Conservation (phyloP, 2,888 invertebrate species). For the Seira ritae region DNA sequence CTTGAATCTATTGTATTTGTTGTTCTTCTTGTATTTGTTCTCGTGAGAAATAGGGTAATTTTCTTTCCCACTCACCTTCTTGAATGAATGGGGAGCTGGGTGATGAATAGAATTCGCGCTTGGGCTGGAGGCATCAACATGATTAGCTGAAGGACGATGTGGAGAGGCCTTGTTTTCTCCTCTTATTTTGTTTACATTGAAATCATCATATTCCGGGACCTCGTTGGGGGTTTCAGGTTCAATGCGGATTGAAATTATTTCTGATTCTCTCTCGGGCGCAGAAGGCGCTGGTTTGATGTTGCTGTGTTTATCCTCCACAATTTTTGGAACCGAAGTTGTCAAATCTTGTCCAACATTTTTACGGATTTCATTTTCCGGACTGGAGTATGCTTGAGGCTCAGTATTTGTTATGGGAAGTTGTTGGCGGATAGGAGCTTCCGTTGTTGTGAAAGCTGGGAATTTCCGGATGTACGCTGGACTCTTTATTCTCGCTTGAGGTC, state of each 20-base stretch:
- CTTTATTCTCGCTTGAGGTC: constrained; percentile 48
- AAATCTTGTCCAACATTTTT: background rate
- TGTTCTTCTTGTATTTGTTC: constrained; percentile 9
- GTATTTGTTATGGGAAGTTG: constrained; percentile 1
- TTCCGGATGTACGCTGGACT: constrained; percentile 17
- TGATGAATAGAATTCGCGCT: background rate
- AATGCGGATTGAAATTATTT: background rate
- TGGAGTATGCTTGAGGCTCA: background rate
- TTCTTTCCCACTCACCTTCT: constrained; percentile 15
- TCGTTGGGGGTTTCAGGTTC: background rate
- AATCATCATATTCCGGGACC: background rate
- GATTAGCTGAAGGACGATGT: background rate
- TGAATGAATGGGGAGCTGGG: background rate
- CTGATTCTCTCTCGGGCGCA: background rate
- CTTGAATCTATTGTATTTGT: constrained; percentile 39
- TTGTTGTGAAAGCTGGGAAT: constrained; percentile 21
- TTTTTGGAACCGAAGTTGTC: background rate
- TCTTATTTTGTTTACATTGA: too few relatives aligned
- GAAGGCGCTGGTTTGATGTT: background rate
- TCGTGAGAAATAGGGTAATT: background rate
- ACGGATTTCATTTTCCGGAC: background rate
- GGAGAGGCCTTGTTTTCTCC: too few relatives aligned
- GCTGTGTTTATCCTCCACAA: background rate
- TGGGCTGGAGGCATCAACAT: background rate
- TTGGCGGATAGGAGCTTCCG: constrained; percentile 26